Evolutionary conservation across 2,113 vertebrate genomes (phyloP), one percentile per base, ranked within the genome.

Genomic region (Chaetops frenatus): DNA sequence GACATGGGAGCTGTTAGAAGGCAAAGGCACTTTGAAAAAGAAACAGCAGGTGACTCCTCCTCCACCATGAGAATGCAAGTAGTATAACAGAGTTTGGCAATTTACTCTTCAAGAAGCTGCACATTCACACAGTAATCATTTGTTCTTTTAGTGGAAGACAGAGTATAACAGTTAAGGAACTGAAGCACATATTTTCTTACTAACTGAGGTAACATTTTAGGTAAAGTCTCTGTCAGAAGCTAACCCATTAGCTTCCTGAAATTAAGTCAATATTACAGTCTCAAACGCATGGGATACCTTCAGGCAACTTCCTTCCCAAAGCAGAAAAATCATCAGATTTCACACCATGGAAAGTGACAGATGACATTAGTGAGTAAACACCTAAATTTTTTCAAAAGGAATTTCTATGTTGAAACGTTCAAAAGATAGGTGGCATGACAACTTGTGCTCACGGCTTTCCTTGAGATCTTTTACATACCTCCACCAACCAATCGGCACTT

Each of bases 51-150:
- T 57, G n/a, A 53, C 7, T 56, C 14, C 15, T 65, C 10, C 57
- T 58, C 18, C 12, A 15, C 18, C 12, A 15, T 0, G 1, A 44
- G n/a, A 61, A n/a, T 40, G 22, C 10, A 61, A 44, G 8, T 15
- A 72, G 33, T 27, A 3, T 38, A 35, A 44, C 2, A 33, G 35
- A 35, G 15, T 61, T 73, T 38, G 31, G 11, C 11, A 53, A 25
- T 72, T n/a, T 28, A 15, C 33, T n/a, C 29, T 62, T 56, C 38
- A 27, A 21, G 15, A 87, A 79, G 25, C 28, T 48, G 17, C 12
- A 40, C 0, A 0, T 85, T 81, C n/a, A 35, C 14, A 54, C 8
- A 53, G 23, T 35, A 80, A 65, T 7, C 5, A 9, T 42, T 83
- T 56, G 23, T 29, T 61, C 9, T 35, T 38, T 58, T 29, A 53